Conservation (phyloP, 2,113 vertebrate genomes). For the Dasyornis broadbenti region DNA sequence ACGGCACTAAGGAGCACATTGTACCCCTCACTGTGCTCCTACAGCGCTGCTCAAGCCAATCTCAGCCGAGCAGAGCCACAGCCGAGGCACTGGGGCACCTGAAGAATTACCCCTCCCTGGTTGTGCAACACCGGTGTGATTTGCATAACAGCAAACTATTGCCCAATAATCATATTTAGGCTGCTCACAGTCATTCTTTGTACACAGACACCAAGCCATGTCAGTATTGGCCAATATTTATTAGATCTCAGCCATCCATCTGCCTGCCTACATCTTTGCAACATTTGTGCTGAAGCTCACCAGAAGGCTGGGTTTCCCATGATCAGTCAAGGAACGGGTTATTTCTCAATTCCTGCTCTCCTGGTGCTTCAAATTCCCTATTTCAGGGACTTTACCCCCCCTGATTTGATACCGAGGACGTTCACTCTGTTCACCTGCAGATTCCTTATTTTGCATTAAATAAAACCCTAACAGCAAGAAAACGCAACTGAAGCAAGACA, state of each 20-base stretch:
- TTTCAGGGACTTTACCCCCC: neutral
- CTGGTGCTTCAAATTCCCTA: neutral
- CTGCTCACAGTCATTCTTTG: neutral
- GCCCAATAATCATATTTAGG: neutral
- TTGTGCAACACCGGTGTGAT: constrained; percentile 1
- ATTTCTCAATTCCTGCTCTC: neutral
- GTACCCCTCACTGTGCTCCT: neutral
- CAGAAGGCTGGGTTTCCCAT: neutral
- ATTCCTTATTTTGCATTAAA: neutral
- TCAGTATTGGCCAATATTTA: neutral
- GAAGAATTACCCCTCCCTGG: neutral
- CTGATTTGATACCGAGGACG: neutral
- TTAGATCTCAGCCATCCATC: neutral
- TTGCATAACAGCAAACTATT: neutral
- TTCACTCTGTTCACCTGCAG: neutral
- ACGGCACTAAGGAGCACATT: neutral
- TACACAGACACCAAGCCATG: neutral
- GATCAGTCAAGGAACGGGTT: neutral
- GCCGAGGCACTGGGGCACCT: neutral
- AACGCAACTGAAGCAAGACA: neutral
- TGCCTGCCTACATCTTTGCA: neutral
- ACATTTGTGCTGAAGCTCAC: neutral
- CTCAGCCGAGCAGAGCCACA: neutral
- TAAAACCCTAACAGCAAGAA: neutral
- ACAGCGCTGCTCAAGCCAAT: neutral